These are phyloP conservation scores for Nomada goodeniana DNA, from an alignment of 2,888 invertebrate genomes.

Conservation along the genomic window DNA sequence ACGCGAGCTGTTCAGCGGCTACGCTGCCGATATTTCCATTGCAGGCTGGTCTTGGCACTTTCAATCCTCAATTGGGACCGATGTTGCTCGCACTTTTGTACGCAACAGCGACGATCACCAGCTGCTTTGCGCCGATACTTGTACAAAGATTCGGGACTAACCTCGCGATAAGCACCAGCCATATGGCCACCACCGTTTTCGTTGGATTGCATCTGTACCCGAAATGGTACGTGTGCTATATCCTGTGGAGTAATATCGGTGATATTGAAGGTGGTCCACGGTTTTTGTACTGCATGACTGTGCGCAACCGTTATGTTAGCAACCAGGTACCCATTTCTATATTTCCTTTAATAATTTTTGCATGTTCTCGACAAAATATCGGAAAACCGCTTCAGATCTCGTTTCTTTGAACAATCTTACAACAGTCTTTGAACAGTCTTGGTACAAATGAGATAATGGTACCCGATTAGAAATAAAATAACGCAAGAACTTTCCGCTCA, in stretches of 20 bases:
- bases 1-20: conserved; percentile 88
- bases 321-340: no score
- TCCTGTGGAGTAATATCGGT: no score
- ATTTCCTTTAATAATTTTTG: no score
- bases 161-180: conserved; percentile 82
- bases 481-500: no score
- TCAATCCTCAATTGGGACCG: conserved; percentile 85
- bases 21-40: conserved; percentile 87
- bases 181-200: conserved; percentile 79
- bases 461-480: no score
- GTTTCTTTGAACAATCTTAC: no score
- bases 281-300: no score
- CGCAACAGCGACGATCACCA: conserved; percentile 76
- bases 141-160: conserved; percentile 86
- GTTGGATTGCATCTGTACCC: conserved; percentile 80
- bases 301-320: no score
- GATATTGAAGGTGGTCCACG: no score
- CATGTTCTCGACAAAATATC: neutral
- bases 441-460: no score
- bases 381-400: no score
- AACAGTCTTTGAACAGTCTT: no score
- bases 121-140: conserved; percentile 85
- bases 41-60: conserved; percentile 84
- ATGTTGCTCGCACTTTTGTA: conserved; percentile 80
- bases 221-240: conserved; percentile 65